These are phyloP conservation scores for Andrena camellia DNA, from an alignment of 2,888 invertebrate genomes.

Conservation along the genomic window DNA sequence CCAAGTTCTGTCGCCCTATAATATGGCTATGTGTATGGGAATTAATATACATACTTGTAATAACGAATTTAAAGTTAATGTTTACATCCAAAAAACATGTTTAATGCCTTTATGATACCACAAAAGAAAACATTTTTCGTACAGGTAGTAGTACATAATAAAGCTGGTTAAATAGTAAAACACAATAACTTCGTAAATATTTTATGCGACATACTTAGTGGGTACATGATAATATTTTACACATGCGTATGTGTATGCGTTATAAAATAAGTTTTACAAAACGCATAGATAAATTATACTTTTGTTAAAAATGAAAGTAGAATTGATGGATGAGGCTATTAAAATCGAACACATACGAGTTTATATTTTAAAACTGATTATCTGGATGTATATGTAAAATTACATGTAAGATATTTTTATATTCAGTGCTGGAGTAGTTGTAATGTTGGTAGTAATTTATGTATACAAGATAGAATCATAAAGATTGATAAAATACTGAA, in stretches of 20 bases:
- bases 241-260: background rate
- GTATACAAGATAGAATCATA: background rate
- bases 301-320: background rate
- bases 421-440: background rate
- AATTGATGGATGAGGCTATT: background rate
- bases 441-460: slow-evolving; percentile 17
- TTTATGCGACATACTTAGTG: background rate
- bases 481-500: background rate
- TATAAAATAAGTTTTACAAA: background rate
- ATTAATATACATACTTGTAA: slow-evolving; percentile 30
- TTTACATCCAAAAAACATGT: slow-evolving; percentile 20
- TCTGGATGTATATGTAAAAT: slow-evolving; percentile 8
- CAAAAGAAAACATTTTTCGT: slow-evolving; percentile 7
- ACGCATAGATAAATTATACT: background rate
- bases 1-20: background rate
- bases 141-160: slow-evolving; percentile 17
- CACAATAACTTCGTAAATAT: slow-evolving; percentile 6
- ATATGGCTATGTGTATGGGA: slow-evolving; percentile 7
- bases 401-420: background rate
- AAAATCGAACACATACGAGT: background rate
- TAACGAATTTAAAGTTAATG: slow-evolving; percentile 23
- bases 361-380: slow-evolving; percentile 12
- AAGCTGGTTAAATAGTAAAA: slow-evolving; percentile 2
- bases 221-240: background rate
- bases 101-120: slow-evolving; percentile 24